Percentiles rank a stretch among this genome's conserved stretches.
These are phyloP conservation scores for Diarsia rubi DNA, from an alignment of 2,888 invertebrate species.

Conservation along the genomic window DNA sequence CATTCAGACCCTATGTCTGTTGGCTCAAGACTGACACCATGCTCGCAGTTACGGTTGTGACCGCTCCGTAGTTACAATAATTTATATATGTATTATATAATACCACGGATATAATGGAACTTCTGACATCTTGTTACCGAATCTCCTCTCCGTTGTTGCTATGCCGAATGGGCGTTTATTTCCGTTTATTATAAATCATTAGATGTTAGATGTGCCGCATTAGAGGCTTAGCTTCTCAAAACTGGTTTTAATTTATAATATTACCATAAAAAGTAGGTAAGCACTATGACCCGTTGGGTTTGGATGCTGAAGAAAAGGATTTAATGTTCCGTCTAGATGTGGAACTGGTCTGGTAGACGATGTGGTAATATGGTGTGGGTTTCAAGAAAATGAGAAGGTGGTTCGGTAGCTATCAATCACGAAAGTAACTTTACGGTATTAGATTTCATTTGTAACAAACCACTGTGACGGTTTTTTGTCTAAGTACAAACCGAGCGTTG, in stretches of 20 bases:
- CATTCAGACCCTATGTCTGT: neutral
- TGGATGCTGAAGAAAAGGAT: conserved; percentile 26
- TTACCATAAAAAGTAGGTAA: conserved; percentile 46
- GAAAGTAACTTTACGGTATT: neutral
- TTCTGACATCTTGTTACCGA: conserved; percentile 18
- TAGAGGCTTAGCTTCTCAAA: conserved; percentile 50
- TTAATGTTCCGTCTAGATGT: neutral
- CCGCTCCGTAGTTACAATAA: neutral
- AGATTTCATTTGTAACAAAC: neutral
- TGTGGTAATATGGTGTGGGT: neutral
- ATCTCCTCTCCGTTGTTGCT: conserved; percentile 46
- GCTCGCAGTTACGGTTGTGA: neutral
- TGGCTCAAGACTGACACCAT: neutral
- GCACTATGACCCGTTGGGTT: conserved; percentile 49
- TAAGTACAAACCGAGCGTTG: neutral
- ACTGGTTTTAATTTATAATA: conserved; percentile 58
- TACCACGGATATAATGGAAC: conserved; percentile 11
- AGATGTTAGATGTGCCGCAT: conserved; percentile 61
- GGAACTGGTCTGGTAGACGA: neutral
- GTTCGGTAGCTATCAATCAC: neutral
- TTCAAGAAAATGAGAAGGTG: neutral
- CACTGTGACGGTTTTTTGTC: neutral
- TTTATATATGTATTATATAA: too few species aligned
- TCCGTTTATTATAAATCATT: conserved; percentile 69
- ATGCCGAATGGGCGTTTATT: conserved; percentile 62